Conservation (phyloP, 2,113 vertebrate genomes). For the Tyto alba region DNA sequence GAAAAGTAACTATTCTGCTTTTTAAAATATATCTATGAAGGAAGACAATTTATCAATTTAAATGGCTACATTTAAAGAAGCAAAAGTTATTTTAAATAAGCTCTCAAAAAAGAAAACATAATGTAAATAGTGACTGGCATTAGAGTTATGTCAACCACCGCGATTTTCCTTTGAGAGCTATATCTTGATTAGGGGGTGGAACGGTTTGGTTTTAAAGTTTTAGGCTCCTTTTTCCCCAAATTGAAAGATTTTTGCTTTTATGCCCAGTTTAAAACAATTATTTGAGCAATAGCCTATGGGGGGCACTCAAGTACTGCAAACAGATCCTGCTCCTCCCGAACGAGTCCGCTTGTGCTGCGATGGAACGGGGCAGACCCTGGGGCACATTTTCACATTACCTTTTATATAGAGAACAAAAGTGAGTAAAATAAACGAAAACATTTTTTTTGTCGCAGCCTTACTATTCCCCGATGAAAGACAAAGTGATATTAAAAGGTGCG, state of each 20-base stretch:
- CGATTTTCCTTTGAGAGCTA: neutral
- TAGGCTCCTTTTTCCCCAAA: neutral
- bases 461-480: slow-evolving; percentile 35
- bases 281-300: slow-evolving; percentile 69
- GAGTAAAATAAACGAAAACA: slow-evolving; percentile 60
- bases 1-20: neutral
- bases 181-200: neutral
- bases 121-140: neutral
- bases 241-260: neutral
- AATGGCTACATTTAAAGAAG: neutral
- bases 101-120: neutral
- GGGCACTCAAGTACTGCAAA: slow-evolving; percentile 76
- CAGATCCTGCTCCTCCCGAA: neutral
- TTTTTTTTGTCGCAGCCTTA: neutral
- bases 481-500: slow-evolving; percentile 59
- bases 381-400: slow-evolving; percentile 57
- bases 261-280: neutral
- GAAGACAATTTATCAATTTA: neutral
- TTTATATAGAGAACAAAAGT: slow-evolving; percentile 60
- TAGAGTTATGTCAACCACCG: neutral
- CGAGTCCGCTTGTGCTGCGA: neutral
- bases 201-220: neutral
- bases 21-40: neutral
- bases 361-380: slow-evolving; percentile 30
- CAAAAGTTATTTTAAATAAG: no score